Conservation (phyloP, 2,797 vertebrate genomes). For the Acanthurus lineatus region DNA sequence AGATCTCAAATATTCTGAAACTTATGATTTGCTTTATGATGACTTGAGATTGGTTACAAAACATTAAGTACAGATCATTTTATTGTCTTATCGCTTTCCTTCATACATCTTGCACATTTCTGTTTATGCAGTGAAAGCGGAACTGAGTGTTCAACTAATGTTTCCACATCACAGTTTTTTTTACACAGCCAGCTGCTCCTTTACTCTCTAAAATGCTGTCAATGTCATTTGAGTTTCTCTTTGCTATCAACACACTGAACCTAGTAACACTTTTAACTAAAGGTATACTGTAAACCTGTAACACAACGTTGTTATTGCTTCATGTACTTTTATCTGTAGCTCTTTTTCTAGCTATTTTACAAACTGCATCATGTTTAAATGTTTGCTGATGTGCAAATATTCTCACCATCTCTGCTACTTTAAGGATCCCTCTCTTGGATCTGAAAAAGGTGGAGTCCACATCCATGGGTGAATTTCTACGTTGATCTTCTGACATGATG, state of each 20-base stretch:
- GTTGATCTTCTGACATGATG: conserved; percentile 37
- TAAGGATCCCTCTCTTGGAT: conserved; percentile 78
- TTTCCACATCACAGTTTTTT: conserved; percentile 9
- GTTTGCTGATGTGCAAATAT: not conserved
- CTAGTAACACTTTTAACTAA: not conserved
- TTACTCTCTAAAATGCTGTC: conserved; percentile 2
- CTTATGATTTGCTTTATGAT: not conserved
- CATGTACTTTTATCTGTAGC: conserved; percentile 5
- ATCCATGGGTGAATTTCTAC: conserved; percentile 38
- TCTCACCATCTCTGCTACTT: conserved; percentile 82
- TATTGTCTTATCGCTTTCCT: not conserved
- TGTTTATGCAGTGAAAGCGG: conserved; percentile 37
- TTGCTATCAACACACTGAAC: not conserved
- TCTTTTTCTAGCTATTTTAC: not conserved
- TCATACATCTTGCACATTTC: not conserved
- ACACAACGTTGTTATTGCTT: not conserved
- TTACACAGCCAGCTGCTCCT: not conserved
- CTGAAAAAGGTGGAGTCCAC: conserved; percentile 74
- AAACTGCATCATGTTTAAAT: not conserved
- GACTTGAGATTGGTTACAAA: not conserved
- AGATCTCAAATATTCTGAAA: not conserved
- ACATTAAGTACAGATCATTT: not conserved
- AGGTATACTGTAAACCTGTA: not conserved
- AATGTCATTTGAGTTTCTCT: too few relatives aligned
- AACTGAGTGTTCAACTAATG: conserved; percentile 12